Percentiles rank a stretch among this genome's conserved stretches.
Evolutionary conservation across 2,888 invertebrate species (phyloP).

Genomic region (Geotrupes spiniger): DNA sequence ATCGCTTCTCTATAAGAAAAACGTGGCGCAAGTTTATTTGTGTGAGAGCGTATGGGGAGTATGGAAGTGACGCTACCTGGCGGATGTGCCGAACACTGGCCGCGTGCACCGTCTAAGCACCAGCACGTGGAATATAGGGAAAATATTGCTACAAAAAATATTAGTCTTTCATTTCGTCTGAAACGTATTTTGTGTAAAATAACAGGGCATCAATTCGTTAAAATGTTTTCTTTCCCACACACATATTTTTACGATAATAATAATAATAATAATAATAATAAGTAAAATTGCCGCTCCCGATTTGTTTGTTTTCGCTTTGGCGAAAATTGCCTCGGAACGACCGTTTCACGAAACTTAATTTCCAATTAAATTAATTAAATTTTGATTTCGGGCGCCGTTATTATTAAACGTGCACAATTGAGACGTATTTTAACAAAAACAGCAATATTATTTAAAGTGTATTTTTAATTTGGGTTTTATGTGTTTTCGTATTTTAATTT

Average conservation of each 20-base stretch:
- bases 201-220: slow-evolving; percentile 39
- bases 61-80: too few species aligned
- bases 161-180: slow-evolving; percentile 51
- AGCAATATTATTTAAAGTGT: too few species aligned
- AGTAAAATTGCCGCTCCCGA: slow-evolving; percentile 15
- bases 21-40: too few species aligned
- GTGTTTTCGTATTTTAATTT: too few species aligned
- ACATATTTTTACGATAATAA: slow-evolving; percentile 21
- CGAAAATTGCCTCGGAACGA: slow-evolving; percentile 6
- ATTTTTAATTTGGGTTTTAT: too few species aligned
- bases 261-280: too few species aligned
- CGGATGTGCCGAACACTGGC: slow-evolving; percentile 13
- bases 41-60: too few species aligned
- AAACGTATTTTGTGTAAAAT: slow-evolving; percentile 50
- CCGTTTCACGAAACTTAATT: not conserved
- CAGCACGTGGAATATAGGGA: slow-evolving; percentile 29
- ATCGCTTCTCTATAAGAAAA: too few species aligned
- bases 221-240: slow-evolving; percentile 36
- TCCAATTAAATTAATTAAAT: slow-evolving; percentile 19
- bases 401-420: too few species aligned
- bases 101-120: slow-evolving; percentile 29
- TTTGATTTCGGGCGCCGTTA: too few species aligned
- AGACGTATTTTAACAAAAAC: too few species aligned
- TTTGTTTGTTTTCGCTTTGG: slow-evolving; percentile 21
- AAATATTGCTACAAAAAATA: slow-evolving; percentile 45